Evolutionary conservation across 2,888 invertebrate species (phyloP).

Genomic region (Mimachlamys varia): DNA sequence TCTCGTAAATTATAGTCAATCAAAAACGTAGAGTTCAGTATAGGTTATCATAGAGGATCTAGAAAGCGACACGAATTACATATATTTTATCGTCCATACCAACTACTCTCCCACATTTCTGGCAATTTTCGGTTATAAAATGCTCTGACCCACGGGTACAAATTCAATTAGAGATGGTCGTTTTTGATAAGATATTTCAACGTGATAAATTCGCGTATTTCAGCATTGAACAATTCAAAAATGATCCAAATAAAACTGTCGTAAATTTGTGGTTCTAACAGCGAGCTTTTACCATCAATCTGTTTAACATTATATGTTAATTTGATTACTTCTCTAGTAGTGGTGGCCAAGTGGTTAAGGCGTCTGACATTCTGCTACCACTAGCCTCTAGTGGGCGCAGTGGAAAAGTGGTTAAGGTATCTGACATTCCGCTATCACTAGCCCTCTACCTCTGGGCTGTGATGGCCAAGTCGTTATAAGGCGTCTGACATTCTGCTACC

Average conservation of each 20-base stretch:
- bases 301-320: not conserved
- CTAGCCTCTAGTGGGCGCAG: too few relatives aligned
- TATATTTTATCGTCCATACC: not conserved
- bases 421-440: too few relatives aligned
- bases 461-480: too few relatives aligned
- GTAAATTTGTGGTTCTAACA: not conserved
- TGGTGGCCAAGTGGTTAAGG: too few relatives aligned
- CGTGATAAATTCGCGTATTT: not conserved
- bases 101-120: not conserved
- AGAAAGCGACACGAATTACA: not conserved
- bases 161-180: not conserved
- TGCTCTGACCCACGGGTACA: not conserved
- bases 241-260: not conserved
- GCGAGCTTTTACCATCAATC: not conserved
- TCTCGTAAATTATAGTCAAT: constrained; percentile 28
- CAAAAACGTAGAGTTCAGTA: not conserved
- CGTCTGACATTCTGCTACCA: too few relatives aligned
- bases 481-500: too few relatives aligned
- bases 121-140: not conserved
- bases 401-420: too few relatives aligned
- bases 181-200: not conserved
- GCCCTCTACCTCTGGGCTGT: too few relatives aligned
- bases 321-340: not conserved
- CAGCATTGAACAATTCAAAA: not conserved
- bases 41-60: not conserved